Evolutionary conservation across 2,113 vertebrate species (phyloP).

Genomic region (Coregonus clupeaformis): DNA sequence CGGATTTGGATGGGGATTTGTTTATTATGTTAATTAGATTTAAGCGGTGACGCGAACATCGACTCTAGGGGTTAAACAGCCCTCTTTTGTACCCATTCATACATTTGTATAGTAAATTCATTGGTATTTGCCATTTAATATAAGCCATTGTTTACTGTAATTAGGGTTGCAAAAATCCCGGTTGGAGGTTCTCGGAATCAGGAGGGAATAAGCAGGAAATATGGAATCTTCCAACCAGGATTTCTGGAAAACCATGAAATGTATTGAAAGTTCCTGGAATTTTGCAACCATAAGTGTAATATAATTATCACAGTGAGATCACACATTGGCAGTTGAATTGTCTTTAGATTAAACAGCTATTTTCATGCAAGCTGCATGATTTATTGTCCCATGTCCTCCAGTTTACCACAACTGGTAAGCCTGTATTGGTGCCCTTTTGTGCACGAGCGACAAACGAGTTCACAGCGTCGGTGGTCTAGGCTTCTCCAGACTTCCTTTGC

Average conservation of each 20-base stretch:
- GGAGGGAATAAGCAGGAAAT: no score
- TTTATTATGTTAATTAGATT: no score
- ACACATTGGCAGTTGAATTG: background rate
- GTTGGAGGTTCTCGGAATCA: no score
- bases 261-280: background rate
- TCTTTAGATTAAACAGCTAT: background rate
- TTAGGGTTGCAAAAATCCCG: no score
- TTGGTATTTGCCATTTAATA: background rate
- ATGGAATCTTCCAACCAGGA: no score
- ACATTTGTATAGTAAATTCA: background rate
- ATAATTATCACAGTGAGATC: background rate
- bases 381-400: background rate
- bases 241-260: no score
- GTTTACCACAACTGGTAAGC: conserved; percentile 33
- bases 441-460: conserved; percentile 63
- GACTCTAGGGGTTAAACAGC: background rate
- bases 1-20: no score
- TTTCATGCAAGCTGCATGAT: background rate
- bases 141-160: background rate
- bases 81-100: background rate
- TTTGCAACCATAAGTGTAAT: background rate
- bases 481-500: conserved; percentile 59
- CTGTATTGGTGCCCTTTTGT: conserved; percentile 57
- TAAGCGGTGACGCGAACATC: no score
- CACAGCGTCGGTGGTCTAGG: conserved; percentile 60